These are phyloP conservation scores for Ophion slaviceki DNA, from an alignment of 2,888 invertebrate genomes.

Conservation along the genomic window DNA sequence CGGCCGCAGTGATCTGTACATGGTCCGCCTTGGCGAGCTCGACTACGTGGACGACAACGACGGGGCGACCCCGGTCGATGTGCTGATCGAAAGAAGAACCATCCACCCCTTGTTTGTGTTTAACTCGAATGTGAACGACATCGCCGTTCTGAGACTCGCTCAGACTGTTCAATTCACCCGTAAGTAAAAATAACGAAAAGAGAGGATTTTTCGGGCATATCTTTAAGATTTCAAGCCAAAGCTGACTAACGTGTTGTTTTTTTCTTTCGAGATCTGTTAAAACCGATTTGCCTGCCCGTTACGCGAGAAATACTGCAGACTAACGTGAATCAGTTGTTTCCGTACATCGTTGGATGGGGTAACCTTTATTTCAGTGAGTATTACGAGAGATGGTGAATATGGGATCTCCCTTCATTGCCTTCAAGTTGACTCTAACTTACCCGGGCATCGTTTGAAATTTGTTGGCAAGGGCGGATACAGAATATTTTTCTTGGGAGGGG, in stretches of 20 bases:
- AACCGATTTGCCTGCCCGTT: slow-evolving; percentile 91
- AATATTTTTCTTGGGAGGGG: too few relatives aligned
- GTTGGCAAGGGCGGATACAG: too few relatives aligned
- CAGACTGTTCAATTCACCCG: slow-evolving; percentile 85
- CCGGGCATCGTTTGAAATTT: too few relatives aligned
- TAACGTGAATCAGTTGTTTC: slow-evolving; percentile 86
- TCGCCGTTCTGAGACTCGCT: slow-evolving; percentile 89
- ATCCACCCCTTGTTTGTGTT: slow-evolving; percentile 89
- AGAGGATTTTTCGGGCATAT: neutral
- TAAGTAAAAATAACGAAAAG: slow-evolving; percentile 77
- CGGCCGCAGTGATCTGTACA: slow-evolving; percentile 86
- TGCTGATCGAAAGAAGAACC: slow-evolving; percentile 86
- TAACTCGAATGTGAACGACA: slow-evolving; percentile 88
- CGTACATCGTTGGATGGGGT: slow-evolving; percentile 94
- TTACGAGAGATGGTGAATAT: neutral
- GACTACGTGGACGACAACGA: slow-evolving; percentile 89
- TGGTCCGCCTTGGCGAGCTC: slow-evolving; percentile 92
- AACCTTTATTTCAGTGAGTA: slow-evolving; percentile 88
- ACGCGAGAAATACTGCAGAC: slow-evolving; percentile 84
- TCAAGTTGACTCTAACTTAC: neutral
- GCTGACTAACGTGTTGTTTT: neutral
- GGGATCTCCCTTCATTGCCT: neutral
- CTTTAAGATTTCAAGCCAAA: neutral
- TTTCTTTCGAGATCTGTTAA: slow-evolving; percentile 86
- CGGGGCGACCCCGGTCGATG: slow-evolving; percentile 86